These are phyloP conservation scores for Etheostoma spectabile DNA, from an alignment of 2,113 vertebrate species.

Conservation along the genomic window DNA sequence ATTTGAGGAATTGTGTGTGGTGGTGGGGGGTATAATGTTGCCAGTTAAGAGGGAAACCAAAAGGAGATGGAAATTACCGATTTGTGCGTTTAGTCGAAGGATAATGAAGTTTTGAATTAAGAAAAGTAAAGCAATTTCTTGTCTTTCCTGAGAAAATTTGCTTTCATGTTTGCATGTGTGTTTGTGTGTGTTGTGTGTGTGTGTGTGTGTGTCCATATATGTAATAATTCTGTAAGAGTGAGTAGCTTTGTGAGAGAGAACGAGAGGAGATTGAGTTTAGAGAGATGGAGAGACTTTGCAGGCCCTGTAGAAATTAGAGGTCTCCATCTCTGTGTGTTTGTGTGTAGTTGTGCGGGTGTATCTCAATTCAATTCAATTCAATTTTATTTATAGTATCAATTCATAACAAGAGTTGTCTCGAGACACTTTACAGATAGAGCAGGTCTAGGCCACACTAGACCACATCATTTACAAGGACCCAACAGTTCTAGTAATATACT, in stretches of 20 bases:
- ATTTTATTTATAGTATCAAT: no score
- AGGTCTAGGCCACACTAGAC: no score
- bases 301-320: slow-evolving; percentile 74
- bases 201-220: background rate
- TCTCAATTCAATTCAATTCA: no score
- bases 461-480: no score
- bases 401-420: no score
- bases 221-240: slow-evolving; percentile 21
- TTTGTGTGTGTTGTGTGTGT: background rate
- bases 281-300: slow-evolving; percentile 56
- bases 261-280: slow-evolving; percentile 59
- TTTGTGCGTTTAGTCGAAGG: background rate
- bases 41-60: background rate
- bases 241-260: slow-evolving; percentile 31
- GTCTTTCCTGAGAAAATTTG: background rate
- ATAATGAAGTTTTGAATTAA: background rate
- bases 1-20: background rate
- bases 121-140: background rate
- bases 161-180: background rate
- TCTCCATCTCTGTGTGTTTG: slow-evolving; percentile 69
- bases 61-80: background rate
- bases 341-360: slow-evolving; percentile 12
- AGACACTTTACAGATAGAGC: no score
- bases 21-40: background rate
- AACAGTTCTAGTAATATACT: no score